These are phyloP conservation scores for Cerastis rubricosa DNA, from an alignment of 2,888 invertebrate genomes.

Conservation along the genomic window DNA sequence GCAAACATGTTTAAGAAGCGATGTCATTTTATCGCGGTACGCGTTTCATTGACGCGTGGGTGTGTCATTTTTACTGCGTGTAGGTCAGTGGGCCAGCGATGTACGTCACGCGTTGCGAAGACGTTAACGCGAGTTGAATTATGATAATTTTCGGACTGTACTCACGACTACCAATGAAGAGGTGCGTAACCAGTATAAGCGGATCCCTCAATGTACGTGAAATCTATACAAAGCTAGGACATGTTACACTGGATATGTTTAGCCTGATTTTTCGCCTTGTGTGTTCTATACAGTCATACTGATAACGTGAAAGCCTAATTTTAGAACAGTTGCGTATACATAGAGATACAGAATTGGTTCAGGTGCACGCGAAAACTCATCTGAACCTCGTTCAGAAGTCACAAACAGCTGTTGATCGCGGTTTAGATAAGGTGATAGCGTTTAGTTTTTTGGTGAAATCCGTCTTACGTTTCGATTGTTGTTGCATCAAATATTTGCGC, in stretches of 20 bases:
- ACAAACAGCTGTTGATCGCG: not conserved
- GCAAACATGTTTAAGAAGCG: constrained; percentile 6
- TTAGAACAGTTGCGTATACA: constrained; percentile 11
- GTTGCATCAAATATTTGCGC: not conserved
- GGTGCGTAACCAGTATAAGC: not conserved
- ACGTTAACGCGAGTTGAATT: constrained; percentile 31
- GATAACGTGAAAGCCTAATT: constrained; percentile 34
- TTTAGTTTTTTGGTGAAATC: not conserved
- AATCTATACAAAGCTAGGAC: not conserved
- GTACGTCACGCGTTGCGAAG: constrained; percentile 62
- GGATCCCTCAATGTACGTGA: not conserved
- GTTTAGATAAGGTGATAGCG: not conserved
- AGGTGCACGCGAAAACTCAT: not conserved
- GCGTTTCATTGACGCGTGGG: constrained; percentile 70
- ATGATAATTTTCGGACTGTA: constrained; percentile 1
- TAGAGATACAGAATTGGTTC: not conserved
- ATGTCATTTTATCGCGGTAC: constrained; percentile 30
- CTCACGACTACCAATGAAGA: not conserved
- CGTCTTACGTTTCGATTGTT: not conserved
- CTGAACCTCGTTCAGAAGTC: not conserved
- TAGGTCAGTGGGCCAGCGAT: constrained; percentile 75
- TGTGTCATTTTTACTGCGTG: constrained; percentile 65
- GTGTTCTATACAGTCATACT: not conserved
- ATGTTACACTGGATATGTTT: not conserved
- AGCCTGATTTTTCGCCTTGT: no score